A percentile compares a stretch with the other conserved stretches of the same genome.
phyloP scores from a whole-genome alignment of 2,888 invertebrate species.

The Mellilla xanthometata region DNA sequence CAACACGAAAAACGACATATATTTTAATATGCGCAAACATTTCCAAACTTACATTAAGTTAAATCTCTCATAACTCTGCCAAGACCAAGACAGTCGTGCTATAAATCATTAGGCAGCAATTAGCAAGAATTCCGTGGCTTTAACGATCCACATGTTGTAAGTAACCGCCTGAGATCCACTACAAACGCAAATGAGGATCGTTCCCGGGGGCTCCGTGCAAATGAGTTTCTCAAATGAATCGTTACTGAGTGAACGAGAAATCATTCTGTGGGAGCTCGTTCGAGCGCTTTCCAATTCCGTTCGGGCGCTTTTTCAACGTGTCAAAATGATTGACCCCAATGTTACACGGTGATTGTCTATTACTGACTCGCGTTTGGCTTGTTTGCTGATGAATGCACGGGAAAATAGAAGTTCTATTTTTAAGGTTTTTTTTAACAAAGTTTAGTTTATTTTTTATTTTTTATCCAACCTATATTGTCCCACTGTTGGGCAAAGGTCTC shows the following conservation, averaged over 20 bases:
- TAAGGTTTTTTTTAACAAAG: no score
- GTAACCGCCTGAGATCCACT: conserved; percentile 40
- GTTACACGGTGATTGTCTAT: conserved; percentile 27
- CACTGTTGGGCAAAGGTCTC: no score
- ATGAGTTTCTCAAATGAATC: conserved; percentile 76
- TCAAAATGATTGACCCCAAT: conserved; percentile 38
- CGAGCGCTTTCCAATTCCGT: conserved; percentile 57
- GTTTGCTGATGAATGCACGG: conserved; percentile 11
- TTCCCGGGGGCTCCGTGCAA: conserved; percentile 62
- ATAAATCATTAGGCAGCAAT: conserved; percentile 40
- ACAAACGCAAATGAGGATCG: conserved; percentile 70
- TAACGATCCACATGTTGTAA: conserved; percentile 37
- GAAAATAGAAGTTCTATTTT: not conserved
- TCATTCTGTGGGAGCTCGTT: conserved; percentile 53
- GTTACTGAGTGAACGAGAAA: conserved; percentile 69
- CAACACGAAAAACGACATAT: no score
- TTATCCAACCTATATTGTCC: no score
- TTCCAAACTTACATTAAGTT: not conserved
- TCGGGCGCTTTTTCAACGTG: conserved; percentile 48
- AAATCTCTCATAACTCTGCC: conserved; percentile 23
- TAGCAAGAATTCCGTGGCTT: conserved; percentile 38
- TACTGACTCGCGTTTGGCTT: conserved; percentile 13
- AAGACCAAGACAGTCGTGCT: conserved; percentile 24
- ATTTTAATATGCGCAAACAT: not conserved
- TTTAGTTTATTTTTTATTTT: no score